Conservation (phyloP, 2,888 invertebrate genomes). For the Belgica antarctica region DNA sequence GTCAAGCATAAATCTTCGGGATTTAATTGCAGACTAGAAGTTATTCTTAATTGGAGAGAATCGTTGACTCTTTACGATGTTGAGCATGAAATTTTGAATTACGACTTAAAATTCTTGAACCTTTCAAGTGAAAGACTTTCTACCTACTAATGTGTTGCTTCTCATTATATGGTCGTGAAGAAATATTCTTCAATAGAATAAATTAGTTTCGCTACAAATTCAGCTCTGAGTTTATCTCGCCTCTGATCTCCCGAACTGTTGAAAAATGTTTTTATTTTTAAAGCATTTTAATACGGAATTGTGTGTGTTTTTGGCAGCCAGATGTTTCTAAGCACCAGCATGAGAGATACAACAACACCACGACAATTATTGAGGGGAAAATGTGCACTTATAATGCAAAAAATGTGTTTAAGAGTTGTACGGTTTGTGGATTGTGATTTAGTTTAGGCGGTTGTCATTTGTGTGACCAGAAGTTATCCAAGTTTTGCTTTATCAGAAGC, state of each 20-base stretch:
- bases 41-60: not conserved
- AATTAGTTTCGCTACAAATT: not conserved
- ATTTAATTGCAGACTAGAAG: not conserved
- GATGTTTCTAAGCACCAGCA: conserved; percentile 37
- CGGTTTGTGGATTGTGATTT: too few relatives aligned
- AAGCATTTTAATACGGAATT: too few relatives aligned
- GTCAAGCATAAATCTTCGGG: not conserved
- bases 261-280: conserved; percentile 2
- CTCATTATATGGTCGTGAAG: conserved; percentile 7
- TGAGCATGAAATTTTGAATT: not conserved
- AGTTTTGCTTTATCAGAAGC: too few relatives aligned
- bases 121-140: conserved; percentile 5
- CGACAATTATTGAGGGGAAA: conserved; percentile 23
- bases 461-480: too few relatives aligned
- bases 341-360: conserved; percentile 17
- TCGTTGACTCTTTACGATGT: not conserved
- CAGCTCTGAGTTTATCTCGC: not conserved
- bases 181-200: not conserved
- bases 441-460: too few relatives aligned
- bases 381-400: conserved; percentile 24
- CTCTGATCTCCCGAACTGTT: not conserved
- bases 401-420: not conserved
- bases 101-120: not conserved
- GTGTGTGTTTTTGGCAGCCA: conserved; percentile 39
- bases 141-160: not conserved